Percentiles rank a stretch among this genome's conserved stretches.
These are phyloP conservation scores for Samia ricini DNA, from an alignment of 1,140 invertebrate genomes.

Conservation along the genomic window DNA sequence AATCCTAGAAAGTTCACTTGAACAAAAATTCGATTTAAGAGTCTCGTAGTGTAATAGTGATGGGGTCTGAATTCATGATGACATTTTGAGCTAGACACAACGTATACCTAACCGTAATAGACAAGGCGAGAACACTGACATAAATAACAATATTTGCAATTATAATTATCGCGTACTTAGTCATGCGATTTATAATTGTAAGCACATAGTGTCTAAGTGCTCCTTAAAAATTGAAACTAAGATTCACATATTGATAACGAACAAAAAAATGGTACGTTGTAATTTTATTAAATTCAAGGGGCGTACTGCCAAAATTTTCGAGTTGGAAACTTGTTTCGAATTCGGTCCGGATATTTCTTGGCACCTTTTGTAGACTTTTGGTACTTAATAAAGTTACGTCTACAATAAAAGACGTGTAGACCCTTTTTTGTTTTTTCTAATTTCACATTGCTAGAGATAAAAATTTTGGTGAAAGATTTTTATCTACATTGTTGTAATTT, in stretches of 20 bases:
- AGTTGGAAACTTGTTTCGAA: conserved; percentile 21
- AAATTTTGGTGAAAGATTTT: too few relatives aligned
- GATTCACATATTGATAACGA: conserved; percentile 16
- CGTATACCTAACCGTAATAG: neutral
- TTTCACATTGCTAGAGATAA: too few relatives aligned
- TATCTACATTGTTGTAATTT: too few relatives aligned
- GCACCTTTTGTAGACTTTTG: conserved; percentile 22
- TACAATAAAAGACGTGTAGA: neutral
- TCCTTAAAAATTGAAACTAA: neutral
- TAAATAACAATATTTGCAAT: conserved; percentile 3
- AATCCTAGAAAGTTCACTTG: neutral
- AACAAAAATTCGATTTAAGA: neutral
- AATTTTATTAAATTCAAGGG: conserved; percentile 26
- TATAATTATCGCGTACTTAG: neutral
- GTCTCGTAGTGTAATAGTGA: conserved; percentile 4
- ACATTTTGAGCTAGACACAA: conserved; percentile 3
- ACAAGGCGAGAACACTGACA: conserved; percentile 1
- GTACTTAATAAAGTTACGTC: conserved; percentile 6
- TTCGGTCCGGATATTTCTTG: conserved; percentile 25
- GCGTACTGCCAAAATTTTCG: conserved; percentile 24
- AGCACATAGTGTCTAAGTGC: conserved; percentile 9
- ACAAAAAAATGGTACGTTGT: conserved; percentile 8
- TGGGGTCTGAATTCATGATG: conserved; percentile 4
- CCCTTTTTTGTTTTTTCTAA: neutral
- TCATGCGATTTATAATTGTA: conserved; percentile 12